A percentile compares a stretch with the other conserved stretches of the same genome.
Evolutionary conservation across 2,797 vertebrate genomes (phyloP).

Genomic region (Chelon labrosus): DNA sequence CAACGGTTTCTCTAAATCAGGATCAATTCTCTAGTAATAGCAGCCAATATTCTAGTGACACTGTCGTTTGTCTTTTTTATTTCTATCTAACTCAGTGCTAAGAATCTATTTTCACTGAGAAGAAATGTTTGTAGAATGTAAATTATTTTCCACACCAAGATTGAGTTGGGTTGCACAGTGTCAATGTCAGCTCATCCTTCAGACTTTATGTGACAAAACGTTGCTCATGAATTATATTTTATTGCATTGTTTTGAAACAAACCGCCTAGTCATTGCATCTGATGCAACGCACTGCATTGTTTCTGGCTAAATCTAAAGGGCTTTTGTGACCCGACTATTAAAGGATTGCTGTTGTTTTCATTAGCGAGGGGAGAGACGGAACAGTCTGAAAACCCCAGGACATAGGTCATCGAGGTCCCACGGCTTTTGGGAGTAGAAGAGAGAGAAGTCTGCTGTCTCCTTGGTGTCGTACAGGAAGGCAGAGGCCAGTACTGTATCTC

Average conservation of each 20-base stretch:
- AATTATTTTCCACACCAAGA: conserved; percentile 9
- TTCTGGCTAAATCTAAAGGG: conserved; percentile 21
- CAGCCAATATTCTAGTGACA: neutral
- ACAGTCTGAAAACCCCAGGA: conserved; percentile 19
- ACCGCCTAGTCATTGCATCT: conserved; percentile 15
- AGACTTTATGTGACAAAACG: neutral
- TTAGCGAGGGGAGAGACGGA: conserved; percentile 16
- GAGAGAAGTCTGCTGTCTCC: conserved; percentile 42
- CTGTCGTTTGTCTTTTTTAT: neutral
- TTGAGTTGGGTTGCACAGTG: neutral
- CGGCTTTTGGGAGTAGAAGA: conserved; percentile 35
- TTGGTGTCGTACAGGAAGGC: neutral
- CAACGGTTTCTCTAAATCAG: conserved; percentile 1
- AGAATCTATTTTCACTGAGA: conserved; percentile 30
- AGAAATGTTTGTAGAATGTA: conserved; percentile 19
- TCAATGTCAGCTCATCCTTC: conserved; percentile 25
- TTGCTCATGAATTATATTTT: neutral
- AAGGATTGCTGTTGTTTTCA: conserved; percentile 26
- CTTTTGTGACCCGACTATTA: conserved; percentile 10
- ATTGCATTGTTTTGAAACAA: neutral
- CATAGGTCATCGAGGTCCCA: conserved; percentile 35
- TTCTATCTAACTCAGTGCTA: neutral
- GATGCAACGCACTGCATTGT: conserved; percentile 16
- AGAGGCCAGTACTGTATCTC: conserved; percentile 20
- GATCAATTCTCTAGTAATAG: neutral